Conservation (phyloP, 2,888 invertebrate species). For the Cataglyphis livida region DNA sequence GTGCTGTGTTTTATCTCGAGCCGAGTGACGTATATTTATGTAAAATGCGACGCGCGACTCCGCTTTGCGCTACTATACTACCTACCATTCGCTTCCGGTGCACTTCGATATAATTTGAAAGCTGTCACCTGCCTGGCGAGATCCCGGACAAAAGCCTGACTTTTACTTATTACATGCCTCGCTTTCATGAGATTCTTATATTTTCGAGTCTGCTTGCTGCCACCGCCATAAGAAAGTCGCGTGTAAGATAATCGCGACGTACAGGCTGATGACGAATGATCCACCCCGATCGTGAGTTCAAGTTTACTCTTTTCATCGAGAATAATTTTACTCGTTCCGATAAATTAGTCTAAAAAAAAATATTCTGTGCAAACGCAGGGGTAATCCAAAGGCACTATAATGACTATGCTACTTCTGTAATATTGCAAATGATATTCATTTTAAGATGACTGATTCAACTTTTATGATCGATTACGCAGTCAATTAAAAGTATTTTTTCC, state of each 20-base stretch:
- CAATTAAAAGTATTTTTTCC: neutral
- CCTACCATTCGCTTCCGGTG: neutral
- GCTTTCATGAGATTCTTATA: constrained; percentile 23
- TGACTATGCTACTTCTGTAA: neutral
- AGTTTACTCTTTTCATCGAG: neutral
- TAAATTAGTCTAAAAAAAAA: neutral
- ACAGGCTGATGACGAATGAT: neutral
- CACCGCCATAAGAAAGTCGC: neutral
- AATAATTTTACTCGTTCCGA: neutral
- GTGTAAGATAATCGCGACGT: neutral
- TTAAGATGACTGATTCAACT: neutral
- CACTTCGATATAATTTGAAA: constrained; percentile 40
- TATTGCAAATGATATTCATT: neutral
- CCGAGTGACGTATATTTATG: constrained; percentile 39
- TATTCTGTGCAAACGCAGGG: neutral
- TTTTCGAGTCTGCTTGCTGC: neutral
- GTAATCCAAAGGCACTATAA: neutral
- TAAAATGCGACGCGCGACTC: constrained; percentile 18
- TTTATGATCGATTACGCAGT: neutral
- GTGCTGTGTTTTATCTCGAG: constrained; percentile 33
- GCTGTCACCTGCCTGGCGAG: constrained; percentile 2
- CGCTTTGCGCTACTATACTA: neutral
- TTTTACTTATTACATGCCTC: constrained; percentile 24
- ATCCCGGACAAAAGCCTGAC: constrained; percentile 1
- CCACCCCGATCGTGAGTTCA: no score